Evolutionary conservation across 2,113 vertebrate genomes (phyloP).

Genomic region (Chauna torquata): DNA sequence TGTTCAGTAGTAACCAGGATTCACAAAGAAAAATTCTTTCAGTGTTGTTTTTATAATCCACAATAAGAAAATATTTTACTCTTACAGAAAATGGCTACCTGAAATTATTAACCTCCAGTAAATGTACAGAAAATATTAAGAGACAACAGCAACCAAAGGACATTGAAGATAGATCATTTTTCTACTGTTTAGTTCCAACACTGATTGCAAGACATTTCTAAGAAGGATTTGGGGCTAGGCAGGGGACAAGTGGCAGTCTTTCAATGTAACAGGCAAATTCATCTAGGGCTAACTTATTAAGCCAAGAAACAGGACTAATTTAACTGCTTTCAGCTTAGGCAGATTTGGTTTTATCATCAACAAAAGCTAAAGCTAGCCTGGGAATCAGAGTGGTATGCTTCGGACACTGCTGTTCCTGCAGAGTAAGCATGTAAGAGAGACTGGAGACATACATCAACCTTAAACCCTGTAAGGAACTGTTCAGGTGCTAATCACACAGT

Average conservation of each 20-base stretch:
- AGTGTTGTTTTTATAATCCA: neutral
- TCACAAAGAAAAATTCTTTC: neutral
- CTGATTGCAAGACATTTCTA: neutral
- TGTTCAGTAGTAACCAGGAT: neutral
- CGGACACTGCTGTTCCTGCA: neutral
- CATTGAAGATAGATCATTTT: neutral
- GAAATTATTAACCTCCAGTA: neutral
- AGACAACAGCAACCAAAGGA: neutral
- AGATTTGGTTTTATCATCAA: neutral
- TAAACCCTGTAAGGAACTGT: neutral
- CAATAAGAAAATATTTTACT: neutral
- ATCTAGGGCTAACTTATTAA: neutral
- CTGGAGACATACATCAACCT: neutral
- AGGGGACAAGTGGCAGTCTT: neutral
- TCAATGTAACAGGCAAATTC: neutral
- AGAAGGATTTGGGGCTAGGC: rapidly evolving
- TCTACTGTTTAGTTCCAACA: neutral
- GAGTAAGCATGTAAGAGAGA: neutral
- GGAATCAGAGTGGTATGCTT: neutral
- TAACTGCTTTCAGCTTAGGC: neutral
- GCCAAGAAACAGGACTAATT: neutral
- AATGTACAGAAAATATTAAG: neutral
- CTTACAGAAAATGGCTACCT: neutral
- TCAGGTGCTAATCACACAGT: neutral
- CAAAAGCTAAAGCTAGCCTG: neutral